A percentile compares a stretch with the other conserved stretches of the same genome.
Conservation (phyloP, 2,113 vertebrate genomes). For the Empidonax traillii region DNA sequence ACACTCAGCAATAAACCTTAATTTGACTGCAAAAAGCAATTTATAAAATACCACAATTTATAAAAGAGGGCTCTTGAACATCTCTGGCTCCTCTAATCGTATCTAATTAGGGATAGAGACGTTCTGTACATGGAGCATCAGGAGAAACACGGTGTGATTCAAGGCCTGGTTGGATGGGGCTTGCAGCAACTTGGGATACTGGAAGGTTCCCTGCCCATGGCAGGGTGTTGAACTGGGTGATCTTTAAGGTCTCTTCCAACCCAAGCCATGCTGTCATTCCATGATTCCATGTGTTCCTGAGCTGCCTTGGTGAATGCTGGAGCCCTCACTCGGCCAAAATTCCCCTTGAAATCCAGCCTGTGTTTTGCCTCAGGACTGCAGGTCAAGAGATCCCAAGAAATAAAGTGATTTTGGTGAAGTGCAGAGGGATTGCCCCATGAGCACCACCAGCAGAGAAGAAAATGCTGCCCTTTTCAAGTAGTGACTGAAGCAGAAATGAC, state of each 20-base stretch:
- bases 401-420: not conserved
- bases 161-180: not conserved
- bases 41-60: not conserved
- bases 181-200: not conserved
- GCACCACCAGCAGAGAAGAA: not conserved
- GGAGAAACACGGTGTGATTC: accelerated
- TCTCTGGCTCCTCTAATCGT: not conserved
- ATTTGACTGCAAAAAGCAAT: conserved; percentile 7
- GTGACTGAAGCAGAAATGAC: not conserved
- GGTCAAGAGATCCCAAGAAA: not conserved
- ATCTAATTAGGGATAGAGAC: not conserved
- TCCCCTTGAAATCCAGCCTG: not conserved
- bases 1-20: not conserved
- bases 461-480: not conserved
- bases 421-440: not conserved
- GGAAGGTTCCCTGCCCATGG: not conserved
- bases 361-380: not conserved
- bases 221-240: not conserved
- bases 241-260: not conserved
- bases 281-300: not conserved
- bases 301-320: not conserved
- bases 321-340: not conserved
- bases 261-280: not conserved
- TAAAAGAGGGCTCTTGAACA: not conserved
- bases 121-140: not conserved